Evolutionary conservation across 2,888 invertebrate genomes (phyloP).

Genomic region (Hypena proboscidalis): DNA sequence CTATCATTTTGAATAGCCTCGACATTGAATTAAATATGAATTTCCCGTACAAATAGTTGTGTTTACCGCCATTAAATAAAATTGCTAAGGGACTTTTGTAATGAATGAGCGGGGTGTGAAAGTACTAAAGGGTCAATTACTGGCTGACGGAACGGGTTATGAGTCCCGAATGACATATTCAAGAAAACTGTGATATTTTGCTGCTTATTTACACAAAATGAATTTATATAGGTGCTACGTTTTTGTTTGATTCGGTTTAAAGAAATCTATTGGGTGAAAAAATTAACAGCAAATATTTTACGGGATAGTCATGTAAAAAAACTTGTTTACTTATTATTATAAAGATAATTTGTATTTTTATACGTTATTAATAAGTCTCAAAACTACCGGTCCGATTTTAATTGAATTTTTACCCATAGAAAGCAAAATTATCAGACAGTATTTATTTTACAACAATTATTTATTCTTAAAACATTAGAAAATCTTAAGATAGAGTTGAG

Average conservation of each 20-base stretch:
- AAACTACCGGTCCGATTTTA: too few relatives aligned
- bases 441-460: neutral
- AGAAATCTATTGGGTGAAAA: too few relatives aligned
- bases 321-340: too few relatives aligned
- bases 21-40: conserved; percentile 29
- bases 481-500: neutral
- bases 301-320: too few relatives aligned
- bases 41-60: conserved; percentile 19
- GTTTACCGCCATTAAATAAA: conserved; percentile 11
- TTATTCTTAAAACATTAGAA: neutral
- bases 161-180: neutral
- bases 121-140: conserved; percentile 8
- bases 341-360: too few relatives aligned
- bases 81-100: conserved; percentile 8
- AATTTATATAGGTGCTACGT: too few relatives aligned
- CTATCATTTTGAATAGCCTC: conserved; percentile 29
- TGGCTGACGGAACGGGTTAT: neutral
- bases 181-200: neutral
- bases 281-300: too few relatives aligned
- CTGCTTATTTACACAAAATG: too few relatives aligned
- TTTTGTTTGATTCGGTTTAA: too few relatives aligned
- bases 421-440: neutral
- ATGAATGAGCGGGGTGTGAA: conserved; percentile 6
- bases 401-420: too few relatives aligned
- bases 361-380: too few relatives aligned